Conservation (phyloP, 2,113 vertebrate genomes). For the Protomyctophum bolini region DNA sequence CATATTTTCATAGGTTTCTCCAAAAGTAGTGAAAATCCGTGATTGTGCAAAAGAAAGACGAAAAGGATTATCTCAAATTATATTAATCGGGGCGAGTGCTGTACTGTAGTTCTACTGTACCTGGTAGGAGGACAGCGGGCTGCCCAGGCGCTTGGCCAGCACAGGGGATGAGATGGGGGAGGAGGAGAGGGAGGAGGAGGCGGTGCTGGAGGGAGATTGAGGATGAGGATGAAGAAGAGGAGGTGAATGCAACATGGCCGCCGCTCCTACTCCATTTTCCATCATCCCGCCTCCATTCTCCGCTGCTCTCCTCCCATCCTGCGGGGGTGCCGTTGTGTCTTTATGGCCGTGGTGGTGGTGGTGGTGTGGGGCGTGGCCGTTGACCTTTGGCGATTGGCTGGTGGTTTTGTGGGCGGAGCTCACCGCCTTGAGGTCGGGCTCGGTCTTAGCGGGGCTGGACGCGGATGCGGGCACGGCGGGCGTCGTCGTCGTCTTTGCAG, state of each 20-base stretch:
- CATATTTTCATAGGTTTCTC: too few relatives aligned
- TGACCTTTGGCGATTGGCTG: constrained; percentile 78
- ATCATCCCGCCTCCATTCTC: constrained; percentile 64
- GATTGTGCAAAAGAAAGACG: too few relatives aligned
- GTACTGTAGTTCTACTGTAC: too few relatives aligned
- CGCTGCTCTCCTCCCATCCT: constrained; percentile 51
- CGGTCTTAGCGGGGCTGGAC: constrained; percentile 84
- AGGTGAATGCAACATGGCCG: constrained; percentile 51
- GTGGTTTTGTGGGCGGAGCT: constrained; percentile 39
- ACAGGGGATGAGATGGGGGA: constrained; percentile 95
- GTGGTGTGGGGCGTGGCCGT: constrained; percentile 74
- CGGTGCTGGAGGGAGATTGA: constrained; percentile 86
- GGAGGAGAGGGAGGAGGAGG: constrained; percentile 91
- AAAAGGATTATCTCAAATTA: too few relatives aligned
- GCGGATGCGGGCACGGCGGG: neutral
- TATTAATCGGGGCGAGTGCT: too few relatives aligned
- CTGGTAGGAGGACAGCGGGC: constrained; percentile 92
- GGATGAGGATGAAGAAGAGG: constrained; percentile 64
- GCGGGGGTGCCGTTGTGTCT: constrained; percentile 63
- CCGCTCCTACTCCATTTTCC: constrained; percentile 79
- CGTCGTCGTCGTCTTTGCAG: neutral
- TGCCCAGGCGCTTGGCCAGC: constrained; percentile 84
- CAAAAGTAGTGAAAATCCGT: too few relatives aligned
- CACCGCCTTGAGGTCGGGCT: constrained; percentile 69
- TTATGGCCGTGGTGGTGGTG: constrained; percentile 63